These are phyloP conservation scores for Catostomus latipinnis DNA, from an alignment of 2,797 vertebrate genomes.

Conservation along the genomic window DNA sequence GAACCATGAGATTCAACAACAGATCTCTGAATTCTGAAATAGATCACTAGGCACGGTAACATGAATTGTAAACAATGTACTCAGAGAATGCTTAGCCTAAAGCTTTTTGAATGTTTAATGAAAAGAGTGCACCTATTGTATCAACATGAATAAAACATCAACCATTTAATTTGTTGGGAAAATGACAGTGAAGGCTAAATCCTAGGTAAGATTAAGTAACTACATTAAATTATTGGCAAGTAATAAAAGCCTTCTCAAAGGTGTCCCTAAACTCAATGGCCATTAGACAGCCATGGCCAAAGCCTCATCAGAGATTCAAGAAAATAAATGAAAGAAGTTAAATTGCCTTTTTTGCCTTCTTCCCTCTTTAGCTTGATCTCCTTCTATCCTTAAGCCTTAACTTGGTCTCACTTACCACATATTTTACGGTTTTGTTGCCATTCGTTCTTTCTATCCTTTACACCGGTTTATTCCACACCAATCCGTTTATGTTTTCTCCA, in stretches of 20 bases:
- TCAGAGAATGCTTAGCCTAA: neutral
- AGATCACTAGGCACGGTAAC: neutral
- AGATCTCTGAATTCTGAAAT: neutral
- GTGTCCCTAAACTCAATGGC: neutral
- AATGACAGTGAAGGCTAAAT: neutral
- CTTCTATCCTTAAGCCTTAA: neutral
- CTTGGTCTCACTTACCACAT: neutral
- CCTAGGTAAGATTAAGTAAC: neutral
- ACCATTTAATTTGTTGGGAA: neutral
- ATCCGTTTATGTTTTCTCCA: neutral
- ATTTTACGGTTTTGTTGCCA: neutral
- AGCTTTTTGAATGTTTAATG: neutral
- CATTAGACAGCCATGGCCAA: neutral
- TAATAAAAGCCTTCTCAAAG: neutral
- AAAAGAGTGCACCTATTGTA: neutral
- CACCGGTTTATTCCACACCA: neutral
- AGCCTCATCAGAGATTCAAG: neutral
- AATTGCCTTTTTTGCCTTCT: no score
- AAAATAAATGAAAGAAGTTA: neutral
- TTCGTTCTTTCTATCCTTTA: neutral
- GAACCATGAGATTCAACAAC: slow-evolving; percentile 4
- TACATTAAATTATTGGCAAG: neutral
- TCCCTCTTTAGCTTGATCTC: neutral
- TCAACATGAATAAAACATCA: neutral
- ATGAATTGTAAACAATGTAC: neutral